Percentiles rank a stretch among this genome's conserved stretches.
These are phyloP conservation scores for Bellardia pandia DNA, from an alignment of 2,888 invertebrate genomes.

Conservation along the genomic window DNA sequence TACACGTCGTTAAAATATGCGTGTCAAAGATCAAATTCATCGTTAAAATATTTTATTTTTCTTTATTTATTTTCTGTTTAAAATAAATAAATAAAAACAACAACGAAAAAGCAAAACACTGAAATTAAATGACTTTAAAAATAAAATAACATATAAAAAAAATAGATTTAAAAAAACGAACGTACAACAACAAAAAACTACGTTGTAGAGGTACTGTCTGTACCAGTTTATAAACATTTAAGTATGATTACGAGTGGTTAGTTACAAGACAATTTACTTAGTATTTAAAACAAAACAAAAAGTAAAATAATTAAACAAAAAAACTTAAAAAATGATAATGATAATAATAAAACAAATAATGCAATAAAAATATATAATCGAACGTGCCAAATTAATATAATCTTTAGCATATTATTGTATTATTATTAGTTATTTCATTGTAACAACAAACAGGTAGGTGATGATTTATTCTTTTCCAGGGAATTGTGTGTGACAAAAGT, in stretches of 20 bases:
- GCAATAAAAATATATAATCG: not conserved
- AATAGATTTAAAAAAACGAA: slow-evolving; percentile 20
- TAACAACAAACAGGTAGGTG: not conserved
- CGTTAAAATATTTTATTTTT: slow-evolving; percentile 58
- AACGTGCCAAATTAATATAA: not conserved
- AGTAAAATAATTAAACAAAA: not conserved
- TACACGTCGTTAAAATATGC: slow-evolving; percentile 72
- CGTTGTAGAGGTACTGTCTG: not conserved
- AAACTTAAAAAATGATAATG: not conserved
- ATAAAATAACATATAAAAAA: slow-evolving; percentile 31
- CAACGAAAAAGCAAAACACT: slow-evolving; percentile 40
- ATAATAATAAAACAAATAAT: not conserved
- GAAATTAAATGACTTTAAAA: slow-evolving; percentile 42
- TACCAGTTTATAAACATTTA: not conserved
- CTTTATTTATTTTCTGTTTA: slow-evolving; percentile 6
- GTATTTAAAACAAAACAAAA: not conserved
- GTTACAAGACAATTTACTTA: slow-evolving; percentile 5
- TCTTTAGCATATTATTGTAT: not conserved
- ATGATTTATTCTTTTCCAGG: not conserved
- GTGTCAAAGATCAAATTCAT: slow-evolving; percentile 82
- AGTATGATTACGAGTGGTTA: not conserved
- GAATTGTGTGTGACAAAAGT: not conserved
- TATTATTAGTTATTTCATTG: not conserved
- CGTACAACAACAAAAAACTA: not conserved
- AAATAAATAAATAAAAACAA: slow-evolving; percentile 29